These are phyloP conservation scores for Halocaridina rubra DNA, from an alignment of 2,888 invertebrate genomes.

Conservation along the genomic window DNA sequence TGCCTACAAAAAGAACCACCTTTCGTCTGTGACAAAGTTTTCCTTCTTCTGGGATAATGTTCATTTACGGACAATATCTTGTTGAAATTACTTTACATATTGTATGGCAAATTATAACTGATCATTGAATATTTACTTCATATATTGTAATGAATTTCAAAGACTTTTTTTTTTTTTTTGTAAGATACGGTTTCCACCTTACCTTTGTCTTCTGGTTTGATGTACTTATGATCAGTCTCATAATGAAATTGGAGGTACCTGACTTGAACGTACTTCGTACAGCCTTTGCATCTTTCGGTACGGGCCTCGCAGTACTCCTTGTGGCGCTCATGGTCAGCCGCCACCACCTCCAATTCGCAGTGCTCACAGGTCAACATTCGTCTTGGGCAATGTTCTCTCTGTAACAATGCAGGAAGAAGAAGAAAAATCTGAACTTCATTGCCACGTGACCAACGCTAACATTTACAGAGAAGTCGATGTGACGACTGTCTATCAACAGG, in stretches of 20 bases:
- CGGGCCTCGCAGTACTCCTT: conserved; percentile 79
- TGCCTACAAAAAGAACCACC: too few species aligned
- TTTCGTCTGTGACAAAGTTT: too few species aligned
- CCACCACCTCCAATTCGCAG: conserved; percentile 77
- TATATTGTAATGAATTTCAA: too few species aligned
- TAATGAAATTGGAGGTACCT: conserved; percentile 73
- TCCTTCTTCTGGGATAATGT: too few species aligned
- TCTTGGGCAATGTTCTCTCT: conserved; percentile 73
- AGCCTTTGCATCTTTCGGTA: conserved; percentile 77
- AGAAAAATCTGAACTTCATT: not conserved
- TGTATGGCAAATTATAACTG: too few species aligned
- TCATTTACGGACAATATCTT: too few species aligned
- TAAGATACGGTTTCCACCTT: too few species aligned
- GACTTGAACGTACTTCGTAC: conserved; percentile 78
- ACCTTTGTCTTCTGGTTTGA: conserved; percentile 72
- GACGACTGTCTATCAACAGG: too few species aligned
- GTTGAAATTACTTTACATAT: too few species aligned
- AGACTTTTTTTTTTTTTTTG: too few species aligned
- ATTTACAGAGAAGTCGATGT: not conserved
- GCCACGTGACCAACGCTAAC: not conserved
- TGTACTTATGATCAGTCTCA: conserved; percentile 74
- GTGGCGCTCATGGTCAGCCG: conserved; percentile 75
- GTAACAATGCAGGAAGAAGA: conserved; percentile 27
- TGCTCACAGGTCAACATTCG: conserved; percentile 75
- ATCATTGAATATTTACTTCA: too few species aligned